phyloP scores from a whole-genome alignment of 1,140 invertebrate genomes.

The Atta colombica region DNA sequence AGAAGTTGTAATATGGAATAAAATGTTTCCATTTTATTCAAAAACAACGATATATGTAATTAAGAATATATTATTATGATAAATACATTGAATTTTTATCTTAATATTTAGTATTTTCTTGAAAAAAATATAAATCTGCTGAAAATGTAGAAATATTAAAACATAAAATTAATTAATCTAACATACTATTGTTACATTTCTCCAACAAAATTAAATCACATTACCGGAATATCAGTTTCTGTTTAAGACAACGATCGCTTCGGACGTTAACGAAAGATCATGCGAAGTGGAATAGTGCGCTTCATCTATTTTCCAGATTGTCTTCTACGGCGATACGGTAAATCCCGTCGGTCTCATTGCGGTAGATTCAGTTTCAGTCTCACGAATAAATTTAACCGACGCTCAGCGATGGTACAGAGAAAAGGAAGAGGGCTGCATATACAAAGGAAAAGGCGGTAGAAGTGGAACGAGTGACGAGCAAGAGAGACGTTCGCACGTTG shows the following conservation, averaged over 20 bases:
- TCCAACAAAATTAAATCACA: background rate
- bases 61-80: background rate
- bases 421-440: conserved; percentile 2
- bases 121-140: background rate
- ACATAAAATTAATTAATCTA: background rate
- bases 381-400: conserved; percentile 68
- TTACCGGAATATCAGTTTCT: background rate
- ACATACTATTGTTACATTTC: background rate
- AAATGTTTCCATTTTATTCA: background rate
- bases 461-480: conserved; percentile 9
- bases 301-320: conserved; percentile 62
- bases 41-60: background rate
- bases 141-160: background rate
- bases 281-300: background rate
- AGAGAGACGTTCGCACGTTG: conserved; percentile 71
- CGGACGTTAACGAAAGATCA: background rate
- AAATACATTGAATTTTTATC: background rate
- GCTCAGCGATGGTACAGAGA: conserved; percentile 21
- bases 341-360: conserved; percentile 55
- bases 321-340: conserved; percentile 34
- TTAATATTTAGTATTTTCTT: background rate
- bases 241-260: background rate
- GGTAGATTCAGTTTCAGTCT: conserved; percentile 31
- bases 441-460: conserved; percentile 40
- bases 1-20: background rate